Percentiles rank a stretch among this genome's conserved stretches.
phyloP scores from a whole-genome alignment of 2,113 vertebrate genomes.

The Nothobranchius kuhntae region DNA sequence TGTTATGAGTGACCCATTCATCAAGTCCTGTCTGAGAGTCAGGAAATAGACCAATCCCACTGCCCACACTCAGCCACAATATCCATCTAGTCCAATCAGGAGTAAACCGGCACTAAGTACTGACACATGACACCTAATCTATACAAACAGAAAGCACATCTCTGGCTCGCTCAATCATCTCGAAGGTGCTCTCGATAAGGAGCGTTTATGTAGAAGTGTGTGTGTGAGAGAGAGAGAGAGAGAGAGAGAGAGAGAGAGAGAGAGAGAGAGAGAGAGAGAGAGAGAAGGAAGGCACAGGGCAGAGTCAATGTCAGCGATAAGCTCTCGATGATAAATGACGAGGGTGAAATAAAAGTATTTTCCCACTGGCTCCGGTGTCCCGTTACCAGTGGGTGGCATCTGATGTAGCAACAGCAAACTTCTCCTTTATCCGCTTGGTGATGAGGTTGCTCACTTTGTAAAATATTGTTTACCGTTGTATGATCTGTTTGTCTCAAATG shows the following conservation, averaged over 20 bases:
- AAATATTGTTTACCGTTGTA: not conserved
- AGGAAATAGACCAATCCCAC: constrained; percentile 21
- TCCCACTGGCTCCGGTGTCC: constrained; percentile 31
- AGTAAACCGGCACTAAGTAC: constrained; percentile 7
- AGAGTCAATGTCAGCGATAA: constrained; percentile 28
- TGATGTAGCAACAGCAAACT: constrained; percentile 4
- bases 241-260: too few species aligned
- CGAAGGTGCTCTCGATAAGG: not conserved
- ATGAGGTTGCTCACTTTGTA: not conserved
- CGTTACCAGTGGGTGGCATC: constrained; percentile 24
- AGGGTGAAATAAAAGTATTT: constrained; percentile 27
- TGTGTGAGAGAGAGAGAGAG: constrained; percentile 14
- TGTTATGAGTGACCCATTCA: constrained; percentile 36
- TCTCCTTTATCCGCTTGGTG: constrained; percentile 5
- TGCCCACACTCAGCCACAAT: constrained; percentile 17
- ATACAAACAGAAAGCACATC: constrained; percentile 28
- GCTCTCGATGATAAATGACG: constrained; percentile 30
- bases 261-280: too few species aligned
- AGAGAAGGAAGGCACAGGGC: constrained; percentile 24
- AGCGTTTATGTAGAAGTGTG: constrained; percentile 12
- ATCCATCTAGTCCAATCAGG: constrained; percentile 5
- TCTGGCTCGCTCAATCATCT: not conserved
- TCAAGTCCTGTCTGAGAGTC: constrained; percentile 30
- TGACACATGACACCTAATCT: constrained; percentile 34
- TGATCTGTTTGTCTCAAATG: not conserved